Evolutionary conservation across 2,797 vertebrate species (phyloP).

Genomic region (Hozukius guyotensis): DNA sequence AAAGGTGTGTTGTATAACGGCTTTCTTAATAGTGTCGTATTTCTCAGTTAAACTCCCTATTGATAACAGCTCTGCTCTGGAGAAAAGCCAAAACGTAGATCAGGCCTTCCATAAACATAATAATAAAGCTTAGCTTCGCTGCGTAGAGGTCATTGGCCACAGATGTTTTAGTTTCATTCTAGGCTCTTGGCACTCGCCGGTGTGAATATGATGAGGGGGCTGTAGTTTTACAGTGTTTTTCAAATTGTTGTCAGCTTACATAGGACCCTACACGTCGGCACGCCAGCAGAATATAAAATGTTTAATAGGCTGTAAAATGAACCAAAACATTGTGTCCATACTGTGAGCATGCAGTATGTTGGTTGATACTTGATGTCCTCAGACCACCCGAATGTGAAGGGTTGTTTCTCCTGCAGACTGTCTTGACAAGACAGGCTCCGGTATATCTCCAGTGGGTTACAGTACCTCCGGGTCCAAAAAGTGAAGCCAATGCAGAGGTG

Average conservation of each 20-base stretch:
- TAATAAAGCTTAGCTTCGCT: neutral
- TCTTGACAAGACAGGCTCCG: slow-evolving; percentile 7
- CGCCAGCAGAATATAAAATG: slow-evolving; percentile 19
- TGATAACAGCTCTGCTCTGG: slow-evolving; percentile 2
- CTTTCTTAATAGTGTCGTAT: neutral
- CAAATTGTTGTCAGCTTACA: slow-evolving; percentile 52
- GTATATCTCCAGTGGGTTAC: neutral
- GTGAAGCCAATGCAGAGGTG: rapidly evolving
- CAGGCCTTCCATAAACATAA: slow-evolving; percentile 8
- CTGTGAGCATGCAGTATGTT: neutral
- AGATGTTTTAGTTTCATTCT: slow-evolving; percentile 33
- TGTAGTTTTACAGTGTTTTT: slow-evolving; percentile 50
- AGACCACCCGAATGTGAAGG: neutral
- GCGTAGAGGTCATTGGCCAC: neutral
- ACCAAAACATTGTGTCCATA: slow-evolving; percentile 12
- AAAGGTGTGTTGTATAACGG: slow-evolving; percentile 33
- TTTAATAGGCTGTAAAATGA: slow-evolving; percentile 48
- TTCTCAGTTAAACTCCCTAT: slow-evolving; percentile 4
- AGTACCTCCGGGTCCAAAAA: no score
- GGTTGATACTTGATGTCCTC: neutral
- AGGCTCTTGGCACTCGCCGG: slow-evolving; percentile 5
- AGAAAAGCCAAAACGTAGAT: slow-evolving; percentile 11
- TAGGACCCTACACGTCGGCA: neutral
- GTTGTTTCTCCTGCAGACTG: neutral
- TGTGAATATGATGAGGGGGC: slow-evolving; percentile 12